Evolutionary conservation across 2,797 vertebrate genomes (phyloP).

Genomic region (Lates japonicus): DNA sequence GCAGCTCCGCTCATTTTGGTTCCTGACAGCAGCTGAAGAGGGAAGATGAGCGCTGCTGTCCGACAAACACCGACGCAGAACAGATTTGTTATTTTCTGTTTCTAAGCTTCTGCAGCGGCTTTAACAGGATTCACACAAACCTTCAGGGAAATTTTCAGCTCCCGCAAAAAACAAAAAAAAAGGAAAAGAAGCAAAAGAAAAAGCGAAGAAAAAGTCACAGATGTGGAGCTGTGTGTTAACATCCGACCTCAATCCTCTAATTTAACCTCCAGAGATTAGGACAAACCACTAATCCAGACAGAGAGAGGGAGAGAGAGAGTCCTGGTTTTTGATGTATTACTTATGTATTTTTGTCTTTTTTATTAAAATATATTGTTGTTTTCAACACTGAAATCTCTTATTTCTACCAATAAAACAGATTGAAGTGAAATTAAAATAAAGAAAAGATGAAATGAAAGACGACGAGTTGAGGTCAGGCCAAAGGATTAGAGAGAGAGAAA

Average conservation of each 20-base stretch:
- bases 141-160: slow-evolving; percentile 63
- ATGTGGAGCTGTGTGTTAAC: slow-evolving; percentile 66
- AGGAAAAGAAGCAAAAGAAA: slow-evolving; percentile 26
- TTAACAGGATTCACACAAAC: slow-evolving; percentile 63
- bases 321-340: slow-evolving; percentile 9
- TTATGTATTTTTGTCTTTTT: slow-evolving; percentile 37
- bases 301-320: slow-evolving; percentile 1
- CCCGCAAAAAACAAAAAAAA: not conserved
- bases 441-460: slow-evolving; percentile 54
- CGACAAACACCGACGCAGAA: slow-evolving; percentile 47
- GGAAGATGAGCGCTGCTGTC: slow-evolving; percentile 49
- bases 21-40: slow-evolving; percentile 61
- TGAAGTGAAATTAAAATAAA: slow-evolving; percentile 62
- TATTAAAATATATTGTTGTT: slow-evolving; percentile 37
- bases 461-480: slow-evolving; percentile 57
- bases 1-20: slow-evolving; percentile 28
- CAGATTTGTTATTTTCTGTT: slow-evolving; percentile 59
- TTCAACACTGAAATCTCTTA: slow-evolving; percentile 6
- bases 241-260: slow-evolving; percentile 77
- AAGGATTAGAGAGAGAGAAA: slow-evolving; percentile 68
- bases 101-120: slow-evolving; percentile 54
- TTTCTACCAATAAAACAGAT: slow-evolving; percentile 55
- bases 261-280: slow-evolving; percentile 75
- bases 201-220: slow-evolving; percentile 55
- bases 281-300: slow-evolving; percentile 67